A percentile compares a stretch with the other conserved stretches of the same genome.
These are phyloP conservation scores for Bathybates hornii DNA, from an alignment of 2,113 vertebrate genomes.

Conservation along the genomic window DNA sequence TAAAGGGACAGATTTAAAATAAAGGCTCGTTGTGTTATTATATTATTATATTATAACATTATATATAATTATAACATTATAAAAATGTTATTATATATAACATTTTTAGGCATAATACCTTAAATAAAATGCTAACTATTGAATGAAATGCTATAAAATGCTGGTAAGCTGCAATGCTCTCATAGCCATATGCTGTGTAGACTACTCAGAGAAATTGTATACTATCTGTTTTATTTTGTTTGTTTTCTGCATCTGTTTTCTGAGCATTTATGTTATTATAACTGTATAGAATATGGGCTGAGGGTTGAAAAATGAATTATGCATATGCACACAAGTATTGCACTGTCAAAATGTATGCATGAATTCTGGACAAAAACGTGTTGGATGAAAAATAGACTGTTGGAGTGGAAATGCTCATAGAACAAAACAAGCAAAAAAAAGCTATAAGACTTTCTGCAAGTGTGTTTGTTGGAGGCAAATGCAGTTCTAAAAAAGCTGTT, in stretches of 20 bases:
- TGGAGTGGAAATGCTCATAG: neutral
- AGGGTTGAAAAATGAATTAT: neutral
- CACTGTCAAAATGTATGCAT: neutral
- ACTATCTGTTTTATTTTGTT: neutral
- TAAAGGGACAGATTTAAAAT: neutral
- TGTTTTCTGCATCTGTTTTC: neutral
- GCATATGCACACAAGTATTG: neutral
- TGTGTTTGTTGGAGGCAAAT: neutral
- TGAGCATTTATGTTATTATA: neutral
- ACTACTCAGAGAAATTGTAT: neutral
- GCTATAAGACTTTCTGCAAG: neutral
- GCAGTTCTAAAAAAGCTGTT: neutral
- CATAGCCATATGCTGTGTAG: neutral
- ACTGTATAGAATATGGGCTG: neutral
- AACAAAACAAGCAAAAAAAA: neutral
- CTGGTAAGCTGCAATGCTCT: neutral
- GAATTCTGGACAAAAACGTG: neutral
- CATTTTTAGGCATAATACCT: neutral
- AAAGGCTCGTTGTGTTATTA: neutral
- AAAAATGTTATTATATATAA: neutral
- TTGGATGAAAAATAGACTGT: neutral
- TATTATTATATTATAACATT: no score
- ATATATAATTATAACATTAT: no score
- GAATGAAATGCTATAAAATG: neutral
- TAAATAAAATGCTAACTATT: neutral